Evolutionary conservation across 2,797 vertebrate genomes (phyloP).

Genomic region (Pseudochaenichthys georgianus): DNA sequence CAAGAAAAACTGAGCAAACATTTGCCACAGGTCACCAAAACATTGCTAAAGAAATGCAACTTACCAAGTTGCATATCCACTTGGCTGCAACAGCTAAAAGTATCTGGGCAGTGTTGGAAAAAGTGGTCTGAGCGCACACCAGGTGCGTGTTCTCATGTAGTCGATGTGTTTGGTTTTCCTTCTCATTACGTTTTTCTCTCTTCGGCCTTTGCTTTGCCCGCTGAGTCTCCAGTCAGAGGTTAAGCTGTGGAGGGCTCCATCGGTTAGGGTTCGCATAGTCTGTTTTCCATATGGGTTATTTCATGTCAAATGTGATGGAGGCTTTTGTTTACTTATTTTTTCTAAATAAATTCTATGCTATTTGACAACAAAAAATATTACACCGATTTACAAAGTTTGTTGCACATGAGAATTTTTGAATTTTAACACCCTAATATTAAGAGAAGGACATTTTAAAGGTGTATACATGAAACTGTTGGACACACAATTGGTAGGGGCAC

Average conservation of each 20-base stretch:
- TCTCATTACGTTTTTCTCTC: slow-evolving; percentile 6
- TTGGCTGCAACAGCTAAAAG: slow-evolving; percentile 16
- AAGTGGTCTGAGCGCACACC: slow-evolving; percentile 70
- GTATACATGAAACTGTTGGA: not conserved
- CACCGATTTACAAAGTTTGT: not conserved
- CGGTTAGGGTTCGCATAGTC: slow-evolving; percentile 15
- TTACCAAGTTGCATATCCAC: slow-evolving; percentile 16
- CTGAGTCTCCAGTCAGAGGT: slow-evolving; percentile 16
- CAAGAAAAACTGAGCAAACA: slow-evolving; percentile 26
- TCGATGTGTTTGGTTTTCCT: slow-evolving; percentile 33
- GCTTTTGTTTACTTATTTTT: not conserved
- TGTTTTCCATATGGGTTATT: slow-evolving; percentile 10
- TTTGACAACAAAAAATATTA: not conserved
- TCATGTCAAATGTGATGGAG: not conserved
- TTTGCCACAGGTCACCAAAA: slow-evolving; percentile 16
- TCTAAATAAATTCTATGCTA: not conserved
- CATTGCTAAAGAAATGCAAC: not conserved
- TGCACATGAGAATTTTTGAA: not conserved
- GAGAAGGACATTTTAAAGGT: too few species aligned
- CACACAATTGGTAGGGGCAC: not conserved
- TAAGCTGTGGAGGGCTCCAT: slow-evolving; percentile 23
- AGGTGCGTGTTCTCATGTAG: slow-evolving; percentile 26
- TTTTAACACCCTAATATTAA: not conserved
- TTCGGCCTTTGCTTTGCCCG: slow-evolving; percentile 53
- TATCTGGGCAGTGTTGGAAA: slow-evolving; percentile 20